Evolutionary conservation across 1,140 invertebrate genomes (phyloP).

Genomic region (Aphelenchoides fujianensis): DNA sequence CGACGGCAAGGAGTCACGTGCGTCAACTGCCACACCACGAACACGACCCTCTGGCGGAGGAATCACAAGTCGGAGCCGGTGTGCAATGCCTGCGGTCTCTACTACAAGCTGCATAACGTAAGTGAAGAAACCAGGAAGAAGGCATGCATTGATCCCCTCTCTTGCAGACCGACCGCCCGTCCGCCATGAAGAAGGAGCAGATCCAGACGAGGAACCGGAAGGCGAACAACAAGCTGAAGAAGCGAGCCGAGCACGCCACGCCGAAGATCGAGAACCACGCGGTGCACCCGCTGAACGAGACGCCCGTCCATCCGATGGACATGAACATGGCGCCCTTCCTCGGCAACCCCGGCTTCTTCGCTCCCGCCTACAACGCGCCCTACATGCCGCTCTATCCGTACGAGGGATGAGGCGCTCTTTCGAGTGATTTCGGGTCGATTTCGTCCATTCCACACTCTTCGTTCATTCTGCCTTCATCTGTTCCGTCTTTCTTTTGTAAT

Average conservation of each 20-base stretch:
- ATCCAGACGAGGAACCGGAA: slow-evolving; percentile 96
- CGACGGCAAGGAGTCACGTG: slow-evolving; percentile 84
- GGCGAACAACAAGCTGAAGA: slow-evolving; percentile 67
- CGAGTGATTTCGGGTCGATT: too few species aligned
- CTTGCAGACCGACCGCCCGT: slow-evolving; percentile 86
- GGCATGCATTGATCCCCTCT: not conserved
- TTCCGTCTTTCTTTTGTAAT: too few species aligned
- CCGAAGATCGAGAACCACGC: not conserved
- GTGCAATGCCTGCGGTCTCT: slow-evolving; percentile 92
- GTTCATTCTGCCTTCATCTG: too few species aligned
- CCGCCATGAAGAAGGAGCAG: slow-evolving; percentile 98
- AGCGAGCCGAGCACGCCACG: not conserved
- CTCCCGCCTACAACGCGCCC: not conserved
- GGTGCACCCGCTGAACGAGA: not conserved
- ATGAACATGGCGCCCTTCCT: not conserved
- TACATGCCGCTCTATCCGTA: too few species aligned
- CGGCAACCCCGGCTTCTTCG: not conserved
- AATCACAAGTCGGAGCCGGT: slow-evolving; percentile 94
- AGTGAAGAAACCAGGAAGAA: slow-evolving; percentile 20
- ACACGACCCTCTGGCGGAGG: slow-evolving; percentile 87
- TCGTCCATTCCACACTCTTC: too few species aligned
- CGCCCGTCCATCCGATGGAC: not conserved
- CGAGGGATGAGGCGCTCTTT: too few species aligned
- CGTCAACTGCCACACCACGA: slow-evolving; percentile 91
- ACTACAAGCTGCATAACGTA: slow-evolving; percentile 94